These are phyloP conservation scores for Anhinga anhinga DNA, from an alignment of 2,113 vertebrate species.

Conservation along the genomic window DNA sequence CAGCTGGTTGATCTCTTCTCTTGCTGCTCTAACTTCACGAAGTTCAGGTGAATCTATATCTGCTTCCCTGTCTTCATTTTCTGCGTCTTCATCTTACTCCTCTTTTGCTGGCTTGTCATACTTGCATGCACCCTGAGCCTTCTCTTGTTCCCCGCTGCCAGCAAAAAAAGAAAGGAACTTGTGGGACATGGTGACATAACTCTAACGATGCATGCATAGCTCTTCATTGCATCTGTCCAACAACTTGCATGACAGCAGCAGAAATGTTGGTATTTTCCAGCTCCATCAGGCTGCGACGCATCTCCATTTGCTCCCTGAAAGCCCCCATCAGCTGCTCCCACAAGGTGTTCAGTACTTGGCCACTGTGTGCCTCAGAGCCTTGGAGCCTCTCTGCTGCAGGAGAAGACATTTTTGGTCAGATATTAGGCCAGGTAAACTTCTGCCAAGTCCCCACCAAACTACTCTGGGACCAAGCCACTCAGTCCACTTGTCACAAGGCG, in stretches of 20 bases:
- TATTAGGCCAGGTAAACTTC: not conserved
- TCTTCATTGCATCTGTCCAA: not conserved
- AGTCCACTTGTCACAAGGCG: accelerated
- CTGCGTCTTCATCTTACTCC: not conserved
- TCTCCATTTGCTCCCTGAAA: conserved; percentile 67
- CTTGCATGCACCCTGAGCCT: not conserved
- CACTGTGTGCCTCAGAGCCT: not conserved
- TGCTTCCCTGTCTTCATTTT: not conserved
- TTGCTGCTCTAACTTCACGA: conserved; percentile 39
- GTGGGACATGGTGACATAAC: not conserved
- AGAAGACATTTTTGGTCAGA: not conserved
- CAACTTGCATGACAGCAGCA: not conserved
- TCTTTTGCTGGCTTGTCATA: not conserved
- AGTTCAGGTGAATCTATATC: conserved; percentile 36
- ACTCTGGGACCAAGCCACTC: not conserved
- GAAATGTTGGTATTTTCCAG: conserved; percentile 61
- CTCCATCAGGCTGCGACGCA: conserved; percentile 59
- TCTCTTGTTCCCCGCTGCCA: conserved; percentile 72
- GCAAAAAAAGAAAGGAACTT: not conserved
- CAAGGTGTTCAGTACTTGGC: conserved; percentile 19
- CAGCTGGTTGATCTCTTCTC: conserved; percentile 66
- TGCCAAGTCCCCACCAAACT: not conserved
- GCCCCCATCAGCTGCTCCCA: conserved; percentile 25
- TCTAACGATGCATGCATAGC: not conserved
- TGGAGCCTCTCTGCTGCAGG: not conserved